Evolutionary conservation across 1,140 invertebrate species (phyloP), one percentile per base, ranked within the genome.

Genomic region (Aleiodes sp.): DNA sequence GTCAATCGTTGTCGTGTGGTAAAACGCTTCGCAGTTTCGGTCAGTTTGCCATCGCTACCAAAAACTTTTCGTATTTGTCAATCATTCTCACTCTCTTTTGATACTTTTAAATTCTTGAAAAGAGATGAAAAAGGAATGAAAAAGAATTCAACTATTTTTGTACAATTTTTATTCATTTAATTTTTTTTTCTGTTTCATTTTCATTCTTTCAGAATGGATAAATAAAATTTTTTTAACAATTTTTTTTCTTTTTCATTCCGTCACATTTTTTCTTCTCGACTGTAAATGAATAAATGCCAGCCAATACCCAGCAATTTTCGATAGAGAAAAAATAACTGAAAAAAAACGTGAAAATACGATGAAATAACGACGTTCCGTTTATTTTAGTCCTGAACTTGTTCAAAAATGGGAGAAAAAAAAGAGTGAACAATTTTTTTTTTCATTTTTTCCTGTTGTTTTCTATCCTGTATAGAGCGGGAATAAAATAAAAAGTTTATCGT

Each of bases 1-100:
- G 77, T 82, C 82, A 85, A 84, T 84, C 82, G 80, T 78, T 77
- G 74, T 77, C 80, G 77, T 80, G 78, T 83, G 82, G 80, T 79
- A 78, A 83, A 83, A 82, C 81, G 78, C 77, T 82, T 82, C 79
- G 77, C 71, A 75, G 66, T 79, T 84, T 82, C 76, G 76, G 73
- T 73, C 70, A 61, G 73, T 75, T 63, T 64, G 43, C 14, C 28
- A 61, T 56, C 37, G 21, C 70, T 28, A 52, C 43, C 28, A 60
- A 43, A 67, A 2, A 8, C 14, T 26, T 60, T 60, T 41, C 33
- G 10, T 43, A 57, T 39, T 37, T 33, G 26, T 39, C 37, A 43
- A 43, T 43, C 39, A 43, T 43, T 43, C 39, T 43, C 39, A 43
- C 19, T 39, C 6, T 43, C 19, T 14, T 43, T 43, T 43, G 39